A percentile compares a stretch with the other conserved stretches of the same genome.
Conservation (phyloP, 2,113 vertebrate genomes). For the Siniperca chuatsi region DNA sequence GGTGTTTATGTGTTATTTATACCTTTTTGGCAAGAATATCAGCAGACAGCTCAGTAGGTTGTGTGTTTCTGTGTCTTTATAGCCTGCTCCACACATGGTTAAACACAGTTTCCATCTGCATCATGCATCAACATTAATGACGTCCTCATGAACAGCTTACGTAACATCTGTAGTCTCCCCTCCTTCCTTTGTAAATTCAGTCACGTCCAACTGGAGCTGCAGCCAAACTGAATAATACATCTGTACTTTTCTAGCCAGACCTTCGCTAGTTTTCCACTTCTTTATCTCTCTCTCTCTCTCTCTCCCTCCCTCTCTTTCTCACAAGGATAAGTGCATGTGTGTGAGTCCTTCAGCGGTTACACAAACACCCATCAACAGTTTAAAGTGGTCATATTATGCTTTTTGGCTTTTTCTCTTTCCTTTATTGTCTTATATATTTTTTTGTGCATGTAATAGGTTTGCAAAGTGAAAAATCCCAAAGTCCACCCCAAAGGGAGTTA, state of each 20-base stretch:
- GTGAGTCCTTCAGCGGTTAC: conserved; percentile 30
- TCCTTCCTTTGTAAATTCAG: conserved; percentile 83
- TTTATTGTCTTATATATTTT: no score
- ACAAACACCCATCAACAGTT: conserved; percentile 59
- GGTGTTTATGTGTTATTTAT: neutral
- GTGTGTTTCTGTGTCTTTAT: neutral
- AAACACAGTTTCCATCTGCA: conserved; percentile 41
- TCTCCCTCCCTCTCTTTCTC: conserved; percentile 18
- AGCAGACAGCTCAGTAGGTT: neutral
- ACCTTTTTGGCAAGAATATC: neutral
- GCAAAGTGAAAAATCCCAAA: no score
- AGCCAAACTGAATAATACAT: conserved; percentile 87
- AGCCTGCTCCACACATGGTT: conserved; percentile 40
- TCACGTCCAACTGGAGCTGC: conserved; percentile 83
- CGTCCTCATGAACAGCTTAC: conserved; percentile 72
- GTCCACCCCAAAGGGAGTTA: no score
- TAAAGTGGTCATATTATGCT: neutral
- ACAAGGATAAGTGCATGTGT: conserved; percentile 40
- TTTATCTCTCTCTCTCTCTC: conserved; percentile 28
- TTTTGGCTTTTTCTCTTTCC: no score
- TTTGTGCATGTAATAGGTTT: no score
- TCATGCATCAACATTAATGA: conserved; percentile 70
- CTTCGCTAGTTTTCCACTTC: conserved; percentile 48
- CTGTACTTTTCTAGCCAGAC: conserved; percentile 75
- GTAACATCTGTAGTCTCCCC: conserved; percentile 72